Evolutionary conservation across 2,797 vertebrate species (phyloP).

Genomic region (Acropternis orthonyx): DNA sequence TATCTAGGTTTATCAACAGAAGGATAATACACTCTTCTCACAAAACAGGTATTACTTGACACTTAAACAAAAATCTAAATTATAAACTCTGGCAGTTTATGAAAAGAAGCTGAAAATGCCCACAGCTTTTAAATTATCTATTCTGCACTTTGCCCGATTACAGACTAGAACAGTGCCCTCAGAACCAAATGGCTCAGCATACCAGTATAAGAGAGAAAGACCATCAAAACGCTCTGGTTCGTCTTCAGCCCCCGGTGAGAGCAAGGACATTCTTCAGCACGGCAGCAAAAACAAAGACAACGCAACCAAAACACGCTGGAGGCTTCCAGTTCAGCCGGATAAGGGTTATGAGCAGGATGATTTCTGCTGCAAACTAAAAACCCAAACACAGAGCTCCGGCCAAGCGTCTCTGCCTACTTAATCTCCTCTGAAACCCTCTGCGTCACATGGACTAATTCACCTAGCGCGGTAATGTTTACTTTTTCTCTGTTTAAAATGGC

Average conservation of each 20-base stretch:
- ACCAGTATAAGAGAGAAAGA: conserved; percentile 87
- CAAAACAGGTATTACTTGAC: background rate
- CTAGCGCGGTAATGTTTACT: conserved; percentile 42
- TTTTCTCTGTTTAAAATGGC: background rate
- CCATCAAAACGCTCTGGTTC: conserved; percentile 81
- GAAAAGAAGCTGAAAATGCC: background rate
- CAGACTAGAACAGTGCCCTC: background rate
- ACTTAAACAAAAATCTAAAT: background rate
- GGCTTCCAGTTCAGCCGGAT: background rate
- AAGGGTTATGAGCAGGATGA: conserved; percentile 65
- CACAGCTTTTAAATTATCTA: background rate
- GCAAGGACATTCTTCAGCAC: conserved; percentile 78
- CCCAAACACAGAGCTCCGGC: conserved; percentile 69
- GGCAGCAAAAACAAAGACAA: conserved; percentile 3
- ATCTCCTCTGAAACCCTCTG: conserved; percentile 81
- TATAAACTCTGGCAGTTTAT: background rate
- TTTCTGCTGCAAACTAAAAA: conserved; percentile 63
- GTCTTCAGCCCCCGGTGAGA: conserved; percentile 75
- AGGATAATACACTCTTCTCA: background rate
- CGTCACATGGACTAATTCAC: conserved; percentile 70
- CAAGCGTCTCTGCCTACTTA: conserved; percentile 79
- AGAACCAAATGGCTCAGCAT: conserved; percentile 44
- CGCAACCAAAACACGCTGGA: conserved; percentile 19
- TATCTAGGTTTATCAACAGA: background rate
- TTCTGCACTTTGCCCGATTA: background rate